Evolutionary conservation across 2,113 vertebrate species (phyloP).

Genomic region (Pygoscelis adeliae): DNA sequence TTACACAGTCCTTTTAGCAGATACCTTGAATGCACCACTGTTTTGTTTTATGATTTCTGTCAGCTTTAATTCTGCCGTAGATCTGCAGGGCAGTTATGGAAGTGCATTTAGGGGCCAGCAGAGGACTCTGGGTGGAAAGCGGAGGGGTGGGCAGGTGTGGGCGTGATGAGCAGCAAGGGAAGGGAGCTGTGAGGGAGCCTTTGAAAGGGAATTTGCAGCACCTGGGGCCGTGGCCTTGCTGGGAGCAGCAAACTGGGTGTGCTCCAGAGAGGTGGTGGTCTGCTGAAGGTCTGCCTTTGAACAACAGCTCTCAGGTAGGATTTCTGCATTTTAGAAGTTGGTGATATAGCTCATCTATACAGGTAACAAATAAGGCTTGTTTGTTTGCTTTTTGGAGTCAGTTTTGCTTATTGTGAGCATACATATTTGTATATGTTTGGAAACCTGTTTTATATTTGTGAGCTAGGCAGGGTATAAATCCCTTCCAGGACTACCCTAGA

Average conservation of each 20-base stretch:
- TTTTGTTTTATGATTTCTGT: neutral
- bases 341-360: fast-evolving
- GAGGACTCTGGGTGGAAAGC: fast-evolving
- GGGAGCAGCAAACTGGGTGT: fast-evolving
- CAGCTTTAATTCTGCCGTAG: neutral
- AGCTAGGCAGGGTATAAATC: neutral
- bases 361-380: neutral
- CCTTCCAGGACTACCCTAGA: neutral
- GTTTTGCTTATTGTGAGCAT: neutral
- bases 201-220: neutral
- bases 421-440: fast-evolving
- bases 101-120: neutral
- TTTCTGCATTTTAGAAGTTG: fast-evolving
- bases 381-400: neutral
- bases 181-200: neutral
- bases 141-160: neutral
- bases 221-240: fast-evolving
- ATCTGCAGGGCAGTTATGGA: fast-evolving
- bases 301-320: neutral
- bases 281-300: neutral
- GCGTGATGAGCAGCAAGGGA: neutral
- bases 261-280: fast-evolving
- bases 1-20: neutral
- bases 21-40: neutral
- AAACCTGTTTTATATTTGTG: neutral